These are phyloP conservation scores for Lepidocyrtoides sp. DNA, from an alignment of 2,888 invertebrate genomes.

Conservation along the genomic window DNA sequence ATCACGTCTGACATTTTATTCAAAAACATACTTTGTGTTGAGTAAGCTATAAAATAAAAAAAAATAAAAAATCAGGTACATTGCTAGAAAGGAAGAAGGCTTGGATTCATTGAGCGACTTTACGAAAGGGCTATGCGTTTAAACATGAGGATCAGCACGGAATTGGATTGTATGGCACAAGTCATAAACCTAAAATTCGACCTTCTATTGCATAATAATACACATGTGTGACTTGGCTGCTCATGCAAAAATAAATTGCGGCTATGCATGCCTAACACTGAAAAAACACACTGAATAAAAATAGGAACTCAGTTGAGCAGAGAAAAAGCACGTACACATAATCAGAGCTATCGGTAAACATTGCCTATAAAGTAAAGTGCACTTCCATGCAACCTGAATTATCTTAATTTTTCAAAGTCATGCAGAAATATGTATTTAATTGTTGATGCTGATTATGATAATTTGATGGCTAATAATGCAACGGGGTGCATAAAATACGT, in stretches of 20 bases:
- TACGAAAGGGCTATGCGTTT: no score
- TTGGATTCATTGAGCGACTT: no score
- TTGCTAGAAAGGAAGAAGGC: no score
- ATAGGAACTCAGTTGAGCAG: background rate
- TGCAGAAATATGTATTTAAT: background rate
- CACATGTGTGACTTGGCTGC: background rate
- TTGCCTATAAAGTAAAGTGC: conserved; percentile 8
- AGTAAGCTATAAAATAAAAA: no score
- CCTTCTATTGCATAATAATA: no score
- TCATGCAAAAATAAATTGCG: background rate
- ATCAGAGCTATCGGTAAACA: background rate
- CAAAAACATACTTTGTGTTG: no score
- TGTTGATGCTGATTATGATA: background rate
- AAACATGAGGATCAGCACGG: no score
- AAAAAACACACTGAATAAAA: background rate
- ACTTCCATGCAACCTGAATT: conserved; percentile 24
- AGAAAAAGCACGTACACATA: background rate
- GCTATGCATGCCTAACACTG: background rate
- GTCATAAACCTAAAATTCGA: no score
- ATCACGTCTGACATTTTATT: no score
- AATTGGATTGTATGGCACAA: no score
- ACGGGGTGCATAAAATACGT: background rate
- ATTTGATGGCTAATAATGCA: background rate
- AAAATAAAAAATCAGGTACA: no score
- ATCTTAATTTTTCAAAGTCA: background rate